A percentile compares a stretch with the other conserved stretches of the same genome.
phyloP scores from a whole-genome alignment of 2,797 vertebrate species.

The Enteromius radiatus region DNA sequence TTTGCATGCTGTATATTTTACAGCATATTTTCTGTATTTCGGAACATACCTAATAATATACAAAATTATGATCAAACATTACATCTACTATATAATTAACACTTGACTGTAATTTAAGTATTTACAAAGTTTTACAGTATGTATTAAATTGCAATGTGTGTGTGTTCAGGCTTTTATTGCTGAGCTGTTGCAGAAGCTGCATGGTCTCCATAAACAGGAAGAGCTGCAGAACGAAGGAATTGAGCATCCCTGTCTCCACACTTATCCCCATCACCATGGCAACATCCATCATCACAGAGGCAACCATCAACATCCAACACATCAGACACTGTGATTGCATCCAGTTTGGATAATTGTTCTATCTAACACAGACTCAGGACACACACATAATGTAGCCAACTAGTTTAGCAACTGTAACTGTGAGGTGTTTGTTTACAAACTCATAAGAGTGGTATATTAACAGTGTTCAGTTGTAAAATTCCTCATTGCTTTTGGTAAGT shows the following conservation, averaged over 20 bases:
- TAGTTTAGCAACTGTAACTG: conserved; percentile 19
- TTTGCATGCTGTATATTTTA: background rate
- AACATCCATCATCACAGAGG: conserved; percentile 61
- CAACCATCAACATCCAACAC: conserved; percentile 66
- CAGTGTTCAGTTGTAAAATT: conserved; percentile 9
- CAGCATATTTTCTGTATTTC: background rate
- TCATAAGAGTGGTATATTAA: background rate
- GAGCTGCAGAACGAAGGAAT: conserved; percentile 77
- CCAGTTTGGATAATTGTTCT: background rate
- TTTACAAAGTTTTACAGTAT: background rate
- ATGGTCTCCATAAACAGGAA: conserved; percentile 77
- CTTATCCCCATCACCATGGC: conserved; percentile 74
- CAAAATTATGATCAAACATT: background rate
- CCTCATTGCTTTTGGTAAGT: background rate
- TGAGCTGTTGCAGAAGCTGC: conserved; percentile 73
- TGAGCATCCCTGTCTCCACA: conserved; percentile 72
- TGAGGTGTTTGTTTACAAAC: conserved; percentile 29
- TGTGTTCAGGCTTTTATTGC: conserved; percentile 70
- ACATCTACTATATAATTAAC: background rate
- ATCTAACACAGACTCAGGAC: conserved; percentile 30
- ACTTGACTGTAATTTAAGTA: background rate
- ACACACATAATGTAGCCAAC: background rate
- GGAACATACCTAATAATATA: background rate
- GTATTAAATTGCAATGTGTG: background rate
- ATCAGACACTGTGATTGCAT: conserved; percentile 71